Percentiles rank a stretch among this genome's conserved stretches.
Conservation (phyloP, 2,888 invertebrate genomes). For the Micoletzkya japonica region DNA sequence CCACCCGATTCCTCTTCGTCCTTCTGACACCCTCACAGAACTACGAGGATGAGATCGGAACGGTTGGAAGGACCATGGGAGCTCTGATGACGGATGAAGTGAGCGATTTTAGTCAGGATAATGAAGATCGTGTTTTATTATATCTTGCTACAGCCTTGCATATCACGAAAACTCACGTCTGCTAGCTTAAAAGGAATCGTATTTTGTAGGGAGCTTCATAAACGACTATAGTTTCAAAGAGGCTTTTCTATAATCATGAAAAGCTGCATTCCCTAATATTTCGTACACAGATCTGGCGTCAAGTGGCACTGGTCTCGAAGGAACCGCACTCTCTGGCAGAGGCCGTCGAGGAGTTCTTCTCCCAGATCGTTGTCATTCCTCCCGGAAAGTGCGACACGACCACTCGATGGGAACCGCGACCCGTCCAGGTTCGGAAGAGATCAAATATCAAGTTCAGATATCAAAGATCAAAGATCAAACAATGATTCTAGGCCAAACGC, state of each 20-base stretch:
- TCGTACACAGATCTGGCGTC: slow-evolving; percentile 41
- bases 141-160: not conserved
- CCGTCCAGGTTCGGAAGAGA: slow-evolving; percentile 44
- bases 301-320: slow-evolving; percentile 38
- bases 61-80: slow-evolving; percentile 65
- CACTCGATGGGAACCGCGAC: slow-evolving; percentile 65
- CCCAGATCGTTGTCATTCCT: slow-evolving; percentile 47
- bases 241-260: not conserved
- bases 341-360: slow-evolving; percentile 50
- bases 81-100: slow-evolving; percentile 65
- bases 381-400: slow-evolving; percentile 54
- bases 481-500: too few species aligned
- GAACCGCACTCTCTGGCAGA: slow-evolving; percentile 43
- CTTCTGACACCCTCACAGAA: slow-evolving; percentile 63
- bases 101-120: not conserved
- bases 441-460: too few species aligned
- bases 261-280: not conserved
- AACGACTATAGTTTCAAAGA: not conserved
- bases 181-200: not conserved
- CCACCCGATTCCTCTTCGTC: slow-evolving; percentile 65
- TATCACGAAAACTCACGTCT: not conserved
- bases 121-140: too few species aligned
- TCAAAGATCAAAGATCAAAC: not conserved
- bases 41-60: slow-evolving; percentile 45
- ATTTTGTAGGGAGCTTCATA: not conserved